Evolutionary conservation across 2,797 vertebrate genomes (phyloP), one percentile per base, ranked within the genome.

Genomic region (Sebastiscus tertius): DNA sequence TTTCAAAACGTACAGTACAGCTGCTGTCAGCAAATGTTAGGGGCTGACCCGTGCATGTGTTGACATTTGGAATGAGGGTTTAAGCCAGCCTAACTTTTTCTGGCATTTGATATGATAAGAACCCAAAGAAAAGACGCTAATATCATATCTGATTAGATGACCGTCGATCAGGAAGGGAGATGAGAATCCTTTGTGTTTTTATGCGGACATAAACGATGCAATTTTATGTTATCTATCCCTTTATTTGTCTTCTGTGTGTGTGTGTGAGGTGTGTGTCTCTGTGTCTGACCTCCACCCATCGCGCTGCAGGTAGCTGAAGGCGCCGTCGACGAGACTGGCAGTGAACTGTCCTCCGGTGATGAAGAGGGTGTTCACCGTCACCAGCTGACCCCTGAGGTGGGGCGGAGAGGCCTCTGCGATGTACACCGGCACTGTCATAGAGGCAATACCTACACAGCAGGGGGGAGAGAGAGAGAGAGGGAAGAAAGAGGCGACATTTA

Each of bases 371-470:
- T 99, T 99, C 58, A 99, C 93, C 46, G 98, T 99, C 87, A 99
- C 99, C 89, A 99, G 94, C 93, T 98, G 97, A 82, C 99, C 99
- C 90, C 99, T 93, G 72, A 99, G 93, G 88, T 99, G 97, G 0
- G 98, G 96, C 1, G 99, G 99, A 8, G 98, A 98, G 65, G 97
- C 96, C 92, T 99, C 99, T 0, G 99, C 99, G 2, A 99, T 98
- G 93, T 99, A 99, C 80, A 99, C 97, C 0, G 99, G 98, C 73
- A 99, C 97, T 0, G 98, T 99, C 98, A 99, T 99, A 18, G 98
- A 99, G 24, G 97, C 96, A n/a, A 99, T 94, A 81, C 98, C 99
- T 99, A 2, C 55, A 77, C 9, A 83, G 18, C 5, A 0, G 56
- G 4, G 2, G 16, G 16, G 14, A 27, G 31, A 13, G 10, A n/a